phyloP scores from a whole-genome alignment of 2,113 vertebrate species.

The Macquaria ambigua region DNA sequence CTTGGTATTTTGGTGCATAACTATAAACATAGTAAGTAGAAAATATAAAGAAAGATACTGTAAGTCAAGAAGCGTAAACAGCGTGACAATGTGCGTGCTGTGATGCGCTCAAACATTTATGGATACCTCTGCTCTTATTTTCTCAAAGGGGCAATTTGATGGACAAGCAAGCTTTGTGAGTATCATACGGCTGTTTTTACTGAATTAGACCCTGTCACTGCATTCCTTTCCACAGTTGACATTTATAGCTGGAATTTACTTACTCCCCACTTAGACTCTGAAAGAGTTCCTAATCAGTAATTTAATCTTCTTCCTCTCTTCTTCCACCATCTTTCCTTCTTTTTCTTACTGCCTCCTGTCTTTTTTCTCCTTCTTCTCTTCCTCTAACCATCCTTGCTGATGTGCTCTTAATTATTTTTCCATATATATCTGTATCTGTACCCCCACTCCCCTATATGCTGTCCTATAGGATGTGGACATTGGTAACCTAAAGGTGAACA shows the following conservation, averaged over 20 bases:
- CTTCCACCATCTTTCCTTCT: background rate
- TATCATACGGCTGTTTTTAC: conserved; percentile 56
- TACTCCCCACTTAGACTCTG: background rate
- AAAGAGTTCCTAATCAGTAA: background rate
- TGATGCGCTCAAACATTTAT: background rate
- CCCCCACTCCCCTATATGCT: background rate
- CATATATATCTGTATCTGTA: background rate
- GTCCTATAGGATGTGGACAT: conserved; percentile 89
- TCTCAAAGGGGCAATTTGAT: conserved; percentile 85
- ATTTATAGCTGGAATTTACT: conserved; percentile 8
- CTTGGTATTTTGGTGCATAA: too few relatives aligned
- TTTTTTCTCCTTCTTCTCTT: background rate
- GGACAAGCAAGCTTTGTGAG: conserved; percentile 91
- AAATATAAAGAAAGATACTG: too few relatives aligned
- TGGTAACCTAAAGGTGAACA: conserved; percentile 87
- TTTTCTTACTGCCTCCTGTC: background rate
- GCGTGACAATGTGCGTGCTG: background rate
- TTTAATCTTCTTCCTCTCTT: background rate
- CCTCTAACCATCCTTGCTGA: background rate
- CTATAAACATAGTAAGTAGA: too few relatives aligned
- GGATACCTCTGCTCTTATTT: conserved; percentile 26
- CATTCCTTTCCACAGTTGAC: conserved; percentile 18
- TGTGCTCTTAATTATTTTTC: background rate
- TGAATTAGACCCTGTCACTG: background rate
- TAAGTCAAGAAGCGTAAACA: too few relatives aligned